These are phyloP conservation scores for Sebastes schlegelii DNA, from an alignment of 2,113 vertebrate species.

Conservation along the genomic window DNA sequence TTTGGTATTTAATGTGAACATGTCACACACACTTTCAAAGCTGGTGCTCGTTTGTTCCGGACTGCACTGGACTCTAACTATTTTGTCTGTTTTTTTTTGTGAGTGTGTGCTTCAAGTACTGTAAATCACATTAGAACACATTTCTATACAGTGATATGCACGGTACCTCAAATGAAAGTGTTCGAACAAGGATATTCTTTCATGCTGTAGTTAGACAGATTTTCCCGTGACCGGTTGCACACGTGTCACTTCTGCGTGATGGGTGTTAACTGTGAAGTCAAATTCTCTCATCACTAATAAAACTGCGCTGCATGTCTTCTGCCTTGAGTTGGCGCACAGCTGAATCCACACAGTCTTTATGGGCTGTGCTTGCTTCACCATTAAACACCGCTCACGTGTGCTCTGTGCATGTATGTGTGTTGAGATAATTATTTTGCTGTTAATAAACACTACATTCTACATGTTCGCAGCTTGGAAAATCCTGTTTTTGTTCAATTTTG, in stretches of 20 bases:
- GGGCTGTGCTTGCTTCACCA: constrained; percentile 11
- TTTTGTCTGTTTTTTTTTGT: neutral
- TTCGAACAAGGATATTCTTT: neutral
- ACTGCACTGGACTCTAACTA: neutral
- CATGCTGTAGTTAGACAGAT: neutral
- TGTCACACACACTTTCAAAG: constrained; percentile 67
- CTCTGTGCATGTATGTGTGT: constrained; percentile 9
- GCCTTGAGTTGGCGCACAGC: constrained; percentile 21
- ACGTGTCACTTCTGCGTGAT: constrained; percentile 11
- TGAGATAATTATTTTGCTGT: neutral
- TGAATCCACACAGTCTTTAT: constrained; percentile 55
- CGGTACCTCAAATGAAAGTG: neutral
- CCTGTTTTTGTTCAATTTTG: neutral
- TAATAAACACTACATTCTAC: neutral
- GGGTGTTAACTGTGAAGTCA: constrained; percentile 26
- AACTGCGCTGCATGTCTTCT: constrained; percentile 14
- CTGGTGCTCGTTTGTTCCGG: constrained; percentile 57
- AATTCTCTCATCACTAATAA: constrained; percentile 39
- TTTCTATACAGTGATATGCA: constrained; percentile 2
- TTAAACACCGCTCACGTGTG: constrained; percentile 13
- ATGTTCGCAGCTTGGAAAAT: neutral
- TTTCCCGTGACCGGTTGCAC: neutral
- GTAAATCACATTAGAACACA: neutral
- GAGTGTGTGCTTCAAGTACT: neutral
- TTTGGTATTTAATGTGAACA: constrained; percentile 74